phyloP scores from a whole-genome alignment of 2,888 invertebrate genomes.

The Labia minor region DNA sequence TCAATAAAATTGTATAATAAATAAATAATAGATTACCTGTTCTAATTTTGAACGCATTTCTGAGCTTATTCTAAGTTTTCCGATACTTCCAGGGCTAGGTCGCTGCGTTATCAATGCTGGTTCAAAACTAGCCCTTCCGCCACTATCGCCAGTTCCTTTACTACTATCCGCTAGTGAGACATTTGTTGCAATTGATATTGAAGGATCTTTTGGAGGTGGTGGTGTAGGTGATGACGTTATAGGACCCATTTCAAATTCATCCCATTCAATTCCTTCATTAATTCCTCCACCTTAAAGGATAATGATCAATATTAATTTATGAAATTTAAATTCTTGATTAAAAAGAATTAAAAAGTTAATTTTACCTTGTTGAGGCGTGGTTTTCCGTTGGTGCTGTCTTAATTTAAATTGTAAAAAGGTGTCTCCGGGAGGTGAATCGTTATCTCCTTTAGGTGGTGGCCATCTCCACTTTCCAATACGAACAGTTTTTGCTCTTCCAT shows the following conservation, averaged over 20 bases:
- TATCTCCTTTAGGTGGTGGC: constrained; percentile 69
- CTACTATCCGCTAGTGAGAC: constrained; percentile 20
- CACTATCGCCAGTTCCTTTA: constrained; percentile 36
- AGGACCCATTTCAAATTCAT: constrained; percentile 60
- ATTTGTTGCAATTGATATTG: constrained; percentile 15
- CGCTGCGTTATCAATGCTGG: constrained; percentile 49
- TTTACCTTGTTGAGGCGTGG: constrained; percentile 52
- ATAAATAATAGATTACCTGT: too few relatives aligned
- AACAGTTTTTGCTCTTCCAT: constrained; percentile 87
- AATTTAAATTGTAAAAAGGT: constrained; percentile 77
- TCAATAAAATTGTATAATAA: too few relatives aligned
- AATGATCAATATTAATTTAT: neutral
- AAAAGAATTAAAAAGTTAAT: neutral
- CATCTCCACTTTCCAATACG: constrained; percentile 92
- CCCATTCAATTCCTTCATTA: constrained; percentile 58
- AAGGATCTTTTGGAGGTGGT: neutral
- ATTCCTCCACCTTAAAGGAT: constrained; percentile 21
- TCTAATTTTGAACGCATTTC: constrained; percentile 86
- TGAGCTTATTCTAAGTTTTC: constrained; percentile 78
- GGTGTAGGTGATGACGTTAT: constrained; percentile 31
- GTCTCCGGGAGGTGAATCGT: constrained; percentile 48
- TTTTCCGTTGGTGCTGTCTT: constrained; percentile 66
- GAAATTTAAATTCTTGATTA: neutral
- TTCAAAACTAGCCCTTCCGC: constrained; percentile 50
- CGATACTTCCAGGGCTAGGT: constrained; percentile 69